Evolutionary conservation across 2,888 invertebrate genomes (phyloP).

Genomic region (Platycheirus albimanus): DNA sequence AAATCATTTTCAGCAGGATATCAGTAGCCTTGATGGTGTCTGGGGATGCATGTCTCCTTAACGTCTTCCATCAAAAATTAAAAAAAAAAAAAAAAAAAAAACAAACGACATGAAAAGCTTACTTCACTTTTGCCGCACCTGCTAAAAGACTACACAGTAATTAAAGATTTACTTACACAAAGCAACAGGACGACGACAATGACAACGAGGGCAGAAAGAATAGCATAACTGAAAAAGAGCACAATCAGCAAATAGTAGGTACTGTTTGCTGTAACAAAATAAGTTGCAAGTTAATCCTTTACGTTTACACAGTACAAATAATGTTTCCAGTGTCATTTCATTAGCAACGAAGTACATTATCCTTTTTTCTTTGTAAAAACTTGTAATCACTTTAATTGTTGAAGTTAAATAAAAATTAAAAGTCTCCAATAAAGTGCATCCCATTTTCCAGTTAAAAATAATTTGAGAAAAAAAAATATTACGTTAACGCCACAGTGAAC

Average conservation of each 20-base stretch:
- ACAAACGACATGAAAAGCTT: conserved; percentile 37
- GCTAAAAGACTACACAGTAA: conserved; percentile 26
- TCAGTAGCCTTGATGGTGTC: conserved; percentile 21
- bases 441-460: neutral
- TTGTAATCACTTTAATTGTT: neutral
- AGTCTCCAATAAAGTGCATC: too few species aligned
- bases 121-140: conserved; percentile 32
- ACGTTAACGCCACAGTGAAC: conserved; percentile 44
- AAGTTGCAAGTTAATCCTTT: conserved; percentile 14
- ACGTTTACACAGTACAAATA: neutral
- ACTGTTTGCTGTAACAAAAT: neutral
- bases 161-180: conserved; percentile 31
- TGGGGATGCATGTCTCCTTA: conserved; percentile 35
- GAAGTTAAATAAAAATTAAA: neutral
- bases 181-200: conserved; percentile 18
- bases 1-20: conserved; percentile 28
- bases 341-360: conserved; percentile 23
- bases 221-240: conserved; percentile 25
- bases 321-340: conserved; percentile 6
- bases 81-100: conserved; percentile 9
- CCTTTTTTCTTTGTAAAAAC: conserved; percentile 8
- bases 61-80: conserved; percentile 13
- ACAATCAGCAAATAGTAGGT: conserved; percentile 12
- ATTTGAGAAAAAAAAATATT: conserved; percentile 9
- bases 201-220: neutral